Evolutionary conservation across 2,113 vertebrate genomes (phyloP).

Genomic region (Chrysochloris asiatica): DNA sequence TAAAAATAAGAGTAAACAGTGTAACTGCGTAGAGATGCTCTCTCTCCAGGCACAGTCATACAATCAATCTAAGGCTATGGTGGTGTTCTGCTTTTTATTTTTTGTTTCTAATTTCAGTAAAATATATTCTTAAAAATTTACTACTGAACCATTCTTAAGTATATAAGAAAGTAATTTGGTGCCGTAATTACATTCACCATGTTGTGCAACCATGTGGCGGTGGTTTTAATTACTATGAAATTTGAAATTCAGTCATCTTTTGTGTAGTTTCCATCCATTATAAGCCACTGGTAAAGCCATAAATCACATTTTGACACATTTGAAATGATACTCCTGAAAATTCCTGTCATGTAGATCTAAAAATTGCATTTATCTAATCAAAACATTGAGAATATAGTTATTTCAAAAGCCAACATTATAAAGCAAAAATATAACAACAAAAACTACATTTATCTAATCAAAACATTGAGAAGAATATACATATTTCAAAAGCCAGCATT

Average conservation of each 20-base stretch:
- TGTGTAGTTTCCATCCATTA: neutral
- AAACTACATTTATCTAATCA: constrained; percentile 9
- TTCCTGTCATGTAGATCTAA: neutral
- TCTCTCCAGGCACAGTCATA: neutral
- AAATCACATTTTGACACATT: constrained; percentile 1
- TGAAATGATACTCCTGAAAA: constrained; percentile 11
- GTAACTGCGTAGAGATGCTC: neutral
- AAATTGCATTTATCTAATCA: constrained; percentile 12
- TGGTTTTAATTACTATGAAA: neutral
- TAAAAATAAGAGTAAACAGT: neutral
- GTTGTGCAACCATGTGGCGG: neutral
- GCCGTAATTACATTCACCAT: neutral
- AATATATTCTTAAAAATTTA: too few species aligned
- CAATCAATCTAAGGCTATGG: too few species aligned
- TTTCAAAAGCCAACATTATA: constrained; percentile 35
- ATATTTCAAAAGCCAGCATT: constrained; percentile 29
- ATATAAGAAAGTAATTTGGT: too few species aligned
- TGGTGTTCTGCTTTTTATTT: too few species aligned
- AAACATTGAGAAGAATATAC: neutral
- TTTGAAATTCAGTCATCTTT: neutral
- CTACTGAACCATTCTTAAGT: too few species aligned
- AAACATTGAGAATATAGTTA: neutral
- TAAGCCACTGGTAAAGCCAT: neutral
- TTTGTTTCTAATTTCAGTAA: too few species aligned
- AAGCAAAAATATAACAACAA: neutral